Percentiles rank a stretch among this genome's conserved stretches.
These are phyloP conservation scores for Malurus cyaneus DNA, from an alignment of 2,113 vertebrate genomes.

Conservation along the genomic window DNA sequence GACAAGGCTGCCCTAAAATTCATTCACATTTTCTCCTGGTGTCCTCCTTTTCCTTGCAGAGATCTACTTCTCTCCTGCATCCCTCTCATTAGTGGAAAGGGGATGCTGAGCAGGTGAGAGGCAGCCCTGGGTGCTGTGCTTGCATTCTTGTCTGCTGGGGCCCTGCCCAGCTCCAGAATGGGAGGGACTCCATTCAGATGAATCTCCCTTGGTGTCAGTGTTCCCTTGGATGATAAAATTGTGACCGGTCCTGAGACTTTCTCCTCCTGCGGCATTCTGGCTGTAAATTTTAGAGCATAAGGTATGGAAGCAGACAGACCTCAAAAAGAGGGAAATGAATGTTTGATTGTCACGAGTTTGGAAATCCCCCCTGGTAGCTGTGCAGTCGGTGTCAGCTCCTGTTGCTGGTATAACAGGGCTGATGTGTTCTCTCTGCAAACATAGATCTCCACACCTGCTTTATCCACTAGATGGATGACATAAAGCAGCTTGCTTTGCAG, in stretches of 20 bases:
- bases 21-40: neutral
- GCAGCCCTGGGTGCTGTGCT: neutral
- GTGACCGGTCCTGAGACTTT: neutral
- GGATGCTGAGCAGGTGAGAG: neutral
- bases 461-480: neutral
- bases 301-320: neutral
- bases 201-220: neutral
- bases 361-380: neutral
- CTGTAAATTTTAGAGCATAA: neutral
- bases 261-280: neutral
- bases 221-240: neutral
- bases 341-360: neutral
- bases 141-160: neutral
- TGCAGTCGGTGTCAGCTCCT: neutral
- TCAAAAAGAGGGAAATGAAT: neutral
- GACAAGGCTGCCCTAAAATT: rapidly evolving
- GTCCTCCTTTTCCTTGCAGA: neutral
- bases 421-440: neutral
- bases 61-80: neutral
- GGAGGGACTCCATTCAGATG: neutral
- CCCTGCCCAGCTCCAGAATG: neutral
- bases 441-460: neutral
- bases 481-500: constrained; percentile 10
- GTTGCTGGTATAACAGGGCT: neutral
- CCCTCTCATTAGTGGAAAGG: neutral